Base-by-base conservation (phyloP, 2,113 vertebrate species). In the Caranx melampygus region DNA sequence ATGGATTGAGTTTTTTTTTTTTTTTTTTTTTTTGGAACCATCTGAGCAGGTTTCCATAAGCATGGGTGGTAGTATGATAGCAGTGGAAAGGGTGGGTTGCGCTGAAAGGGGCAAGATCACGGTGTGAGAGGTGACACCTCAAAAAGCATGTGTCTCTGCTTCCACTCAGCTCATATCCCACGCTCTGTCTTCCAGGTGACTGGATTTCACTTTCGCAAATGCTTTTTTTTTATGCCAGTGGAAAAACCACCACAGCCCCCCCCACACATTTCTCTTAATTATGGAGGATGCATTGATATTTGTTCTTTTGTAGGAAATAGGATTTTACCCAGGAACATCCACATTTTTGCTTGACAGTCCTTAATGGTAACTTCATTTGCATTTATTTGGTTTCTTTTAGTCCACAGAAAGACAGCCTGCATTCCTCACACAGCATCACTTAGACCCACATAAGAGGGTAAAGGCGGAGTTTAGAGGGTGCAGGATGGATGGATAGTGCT, bases 351-450 rank as follows among this genome's bases (percentile, higher is more conserved):
- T 72, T 73, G 35, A 72, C 59, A 70, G 52, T 69, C 71, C 74
- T 78, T 70, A 86, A 78, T 79, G 18, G 16, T 78, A 85, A 57
- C 47, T 78, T 83, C 42, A 79, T 90, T 91, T 86, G 70, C 86
- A 81, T 92, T 87, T 82, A 78, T 83, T 83, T 75, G 51, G 73
- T 72, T 75, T 64, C 78, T 85, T 84, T 79, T 63, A 81, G 9
- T n/a, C 47, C 75, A 70, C 26, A 82, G 31, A 51, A 61, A 9
- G 60, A 62, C 26, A n/a, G 45, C 67, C 15, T 75, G 16, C 59
- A 65, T 80, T 72, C 59, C 72, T 52, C 62, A 60, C 68, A 59
- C 47, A 14, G 69, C 75, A 87, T 88, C 88, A 79, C 75, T 92
- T 72, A 81, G 65, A 84, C 69, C 45, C 67, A 81, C 71, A 12